Conservation (phyloP, 2,113 vertebrate species). For the human region DNA sequence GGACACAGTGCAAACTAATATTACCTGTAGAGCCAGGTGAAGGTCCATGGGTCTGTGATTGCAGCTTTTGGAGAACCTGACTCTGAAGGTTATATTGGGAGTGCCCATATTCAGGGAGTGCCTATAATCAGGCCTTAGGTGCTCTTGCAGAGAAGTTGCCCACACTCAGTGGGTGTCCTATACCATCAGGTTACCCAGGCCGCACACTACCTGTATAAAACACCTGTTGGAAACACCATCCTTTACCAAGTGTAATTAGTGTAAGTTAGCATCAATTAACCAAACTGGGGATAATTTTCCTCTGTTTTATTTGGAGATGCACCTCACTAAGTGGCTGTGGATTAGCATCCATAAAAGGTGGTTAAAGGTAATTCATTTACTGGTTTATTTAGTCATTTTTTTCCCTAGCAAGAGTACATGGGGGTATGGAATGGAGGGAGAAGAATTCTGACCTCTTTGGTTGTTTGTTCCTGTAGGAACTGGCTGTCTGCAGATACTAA, state of each 20-base stretch:
- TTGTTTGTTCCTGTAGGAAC: slow-evolving; percentile 86
- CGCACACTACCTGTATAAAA: not conserved
- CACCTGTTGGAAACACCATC: not conserved
- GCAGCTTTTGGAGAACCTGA: not conserved
- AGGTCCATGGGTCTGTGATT: not conserved
- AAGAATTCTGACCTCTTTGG: not conserved
- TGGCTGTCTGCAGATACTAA: slow-evolving; percentile 99
- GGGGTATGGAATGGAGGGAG: not conserved
- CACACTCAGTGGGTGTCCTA: not conserved
- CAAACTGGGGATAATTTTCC: not conserved
- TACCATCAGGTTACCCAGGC: not conserved
- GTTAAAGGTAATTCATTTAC: not conserved
- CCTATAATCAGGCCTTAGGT: not conserved
- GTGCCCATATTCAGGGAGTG: not conserved
- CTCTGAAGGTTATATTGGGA: not conserved
- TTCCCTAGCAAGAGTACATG: not conserved
- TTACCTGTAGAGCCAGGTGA: not conserved
- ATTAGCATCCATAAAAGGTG: not conserved
- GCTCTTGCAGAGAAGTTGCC: not conserved
- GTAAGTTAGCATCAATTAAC: not conserved
- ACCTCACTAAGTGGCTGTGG: not conserved
- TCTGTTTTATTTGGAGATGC: not conserved
- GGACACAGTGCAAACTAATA: too few relatives aligned
- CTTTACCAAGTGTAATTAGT: not conserved
- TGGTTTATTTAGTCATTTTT: not conserved